phyloP scores from a whole-genome alignment of 2,888 invertebrate genomes.

The Catonia carolina region DNA sequence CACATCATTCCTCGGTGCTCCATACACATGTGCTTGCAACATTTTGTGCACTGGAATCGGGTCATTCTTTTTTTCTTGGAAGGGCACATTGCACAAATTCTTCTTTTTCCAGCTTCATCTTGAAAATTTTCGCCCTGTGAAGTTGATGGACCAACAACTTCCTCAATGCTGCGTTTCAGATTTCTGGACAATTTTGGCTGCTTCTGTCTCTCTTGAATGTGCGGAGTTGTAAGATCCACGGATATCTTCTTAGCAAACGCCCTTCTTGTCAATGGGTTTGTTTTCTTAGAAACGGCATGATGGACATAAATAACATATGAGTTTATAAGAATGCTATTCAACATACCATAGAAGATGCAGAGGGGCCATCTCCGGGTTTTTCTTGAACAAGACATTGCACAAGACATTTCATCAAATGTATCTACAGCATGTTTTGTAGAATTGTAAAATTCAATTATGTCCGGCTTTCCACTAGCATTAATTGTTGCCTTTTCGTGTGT shows the following conservation, averaged over 20 bases:
- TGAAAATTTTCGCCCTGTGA: neutral
- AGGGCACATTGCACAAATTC: constrained; percentile 7
- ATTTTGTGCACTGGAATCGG: neutral
- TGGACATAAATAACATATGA: constrained; percentile 7
- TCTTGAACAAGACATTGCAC: neutral
- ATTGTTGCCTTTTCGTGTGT: neutral
- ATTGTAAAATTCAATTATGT: constrained; percentile 13
- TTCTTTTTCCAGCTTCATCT: neutral
- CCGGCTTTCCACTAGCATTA: constrained; percentile 4
- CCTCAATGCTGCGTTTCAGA: neutral
- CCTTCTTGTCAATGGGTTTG: neutral
- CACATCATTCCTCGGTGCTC: constrained; percentile 4
- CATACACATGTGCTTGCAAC: constrained; percentile 1
- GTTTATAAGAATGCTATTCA: constrained; percentile 5
- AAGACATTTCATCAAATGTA: constrained; percentile 10
- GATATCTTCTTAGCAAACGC: neutral
- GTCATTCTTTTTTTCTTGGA: constrained; percentile 3
- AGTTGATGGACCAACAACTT: neutral
- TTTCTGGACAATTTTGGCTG: constrained; percentile 7
- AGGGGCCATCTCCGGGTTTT: constrained; percentile 13
- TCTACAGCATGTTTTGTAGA: constrained; percentile 1
- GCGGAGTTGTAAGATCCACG: neutral
- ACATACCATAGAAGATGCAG: constrained; percentile 3
- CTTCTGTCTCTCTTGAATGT: constrained; percentile 5
- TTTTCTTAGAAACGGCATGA: constrained; percentile 1